Conservation (phyloP, 92 coral and sea anemone species). For the Anthopleura xanthogrammica region DNA sequence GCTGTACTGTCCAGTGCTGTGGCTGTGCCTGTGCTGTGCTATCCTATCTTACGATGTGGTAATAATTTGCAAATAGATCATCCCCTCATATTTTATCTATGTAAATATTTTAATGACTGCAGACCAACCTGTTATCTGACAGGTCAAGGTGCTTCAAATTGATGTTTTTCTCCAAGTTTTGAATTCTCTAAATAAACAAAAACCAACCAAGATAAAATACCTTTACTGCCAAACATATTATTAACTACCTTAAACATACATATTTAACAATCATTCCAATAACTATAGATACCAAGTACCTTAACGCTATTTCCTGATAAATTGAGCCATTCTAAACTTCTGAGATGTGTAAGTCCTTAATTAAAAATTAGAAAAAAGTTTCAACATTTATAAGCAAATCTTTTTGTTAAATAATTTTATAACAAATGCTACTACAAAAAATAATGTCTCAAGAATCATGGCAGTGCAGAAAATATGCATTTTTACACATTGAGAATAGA, state of each 20-base stretch:
- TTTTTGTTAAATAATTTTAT: neutral
- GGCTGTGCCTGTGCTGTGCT: too few relatives aligned
- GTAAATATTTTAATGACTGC: neutral
- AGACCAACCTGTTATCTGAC: conserved; percentile 81
- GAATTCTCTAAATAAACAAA: conserved; percentile 51
- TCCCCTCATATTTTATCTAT: neutral
- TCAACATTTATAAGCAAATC: too few relatives aligned
- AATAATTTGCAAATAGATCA: too few relatives aligned
- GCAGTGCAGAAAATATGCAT: too few relatives aligned
- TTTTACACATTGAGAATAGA: too few relatives aligned
- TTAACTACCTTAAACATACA: too few relatives aligned
- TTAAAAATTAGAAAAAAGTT: neutral
- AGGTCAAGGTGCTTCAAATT: conserved; percentile 77
- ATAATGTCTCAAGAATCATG: too few relatives aligned
- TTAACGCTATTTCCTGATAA: conserved; percentile 87
- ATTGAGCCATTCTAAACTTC: conserved; percentile 84
- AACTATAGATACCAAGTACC: conserved; percentile 64
- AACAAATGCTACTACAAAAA: too few relatives aligned
- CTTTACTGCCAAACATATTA: too few relatives aligned
- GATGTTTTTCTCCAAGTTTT: conserved; percentile 69
- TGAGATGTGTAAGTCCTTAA: conserved; percentile 68
- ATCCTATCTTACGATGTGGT: too few relatives aligned
- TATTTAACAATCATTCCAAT: too few relatives aligned
- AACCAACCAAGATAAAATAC: neutral
- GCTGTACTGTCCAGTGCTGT: too few relatives aligned